These are phyloP conservation scores for Leptopilina myrica DNA, from an alignment of 2,888 invertebrate genomes.

Conservation along the genomic window DNA sequence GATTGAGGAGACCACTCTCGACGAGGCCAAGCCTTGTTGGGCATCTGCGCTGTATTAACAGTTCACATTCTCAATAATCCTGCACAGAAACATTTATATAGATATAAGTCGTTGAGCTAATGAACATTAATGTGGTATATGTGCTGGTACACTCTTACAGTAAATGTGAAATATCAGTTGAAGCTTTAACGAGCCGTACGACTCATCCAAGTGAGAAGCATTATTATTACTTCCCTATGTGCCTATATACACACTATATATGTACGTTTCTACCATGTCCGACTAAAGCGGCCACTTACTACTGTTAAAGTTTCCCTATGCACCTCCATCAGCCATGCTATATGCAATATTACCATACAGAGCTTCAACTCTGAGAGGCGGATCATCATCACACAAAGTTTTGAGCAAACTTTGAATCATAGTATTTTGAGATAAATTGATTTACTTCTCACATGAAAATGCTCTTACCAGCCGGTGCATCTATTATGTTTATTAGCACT, in stretches of 20 bases:
- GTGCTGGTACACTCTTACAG: conserved; percentile 43
- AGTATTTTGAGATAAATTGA: too few relatives aligned
- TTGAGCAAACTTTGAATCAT: background rate
- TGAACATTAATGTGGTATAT: conserved; percentile 33
- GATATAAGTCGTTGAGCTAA: conserved; percentile 27
- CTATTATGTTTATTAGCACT: too few relatives aligned
- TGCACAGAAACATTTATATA: conserved; percentile 34
- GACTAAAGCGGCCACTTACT: conserved; percentile 16
- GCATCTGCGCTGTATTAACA: conserved; percentile 65
- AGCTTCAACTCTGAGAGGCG: background rate
- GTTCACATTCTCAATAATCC: conserved; percentile 62
- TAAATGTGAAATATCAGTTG: conserved; percentile 18
- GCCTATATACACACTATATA: background rate
- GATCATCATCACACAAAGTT: background rate
- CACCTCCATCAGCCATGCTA: background rate
- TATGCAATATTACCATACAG: background rate
- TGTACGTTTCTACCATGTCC: background rate
- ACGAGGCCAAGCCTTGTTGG: conserved; percentile 72
- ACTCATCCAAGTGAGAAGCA: conserved; percentile 3
- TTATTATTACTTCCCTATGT: conserved; percentile 10
- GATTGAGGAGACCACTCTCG: conserved; percentile 72
- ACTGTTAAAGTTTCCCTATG: conserved; percentile 8
- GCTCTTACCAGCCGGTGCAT: too few relatives aligned
- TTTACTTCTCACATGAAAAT: too few relatives aligned
- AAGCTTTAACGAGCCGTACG: conserved; percentile 31